phyloP scores from a whole-genome alignment of 92 coral and sea anemone genomes.

The Porites lobata region DNA sequence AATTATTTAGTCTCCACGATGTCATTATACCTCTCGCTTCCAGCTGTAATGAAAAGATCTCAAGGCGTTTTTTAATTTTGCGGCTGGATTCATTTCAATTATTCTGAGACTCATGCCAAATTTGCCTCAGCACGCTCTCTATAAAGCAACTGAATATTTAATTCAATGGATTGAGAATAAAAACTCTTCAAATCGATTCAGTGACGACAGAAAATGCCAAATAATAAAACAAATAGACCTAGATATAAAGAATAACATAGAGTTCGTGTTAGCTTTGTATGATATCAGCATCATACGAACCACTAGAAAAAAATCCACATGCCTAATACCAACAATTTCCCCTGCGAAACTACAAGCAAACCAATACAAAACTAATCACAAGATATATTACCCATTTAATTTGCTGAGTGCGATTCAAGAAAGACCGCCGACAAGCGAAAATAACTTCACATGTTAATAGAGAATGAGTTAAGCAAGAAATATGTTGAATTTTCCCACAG shows the following conservation, averaged over 20 bases:
- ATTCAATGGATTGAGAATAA: conserved; percentile 24
- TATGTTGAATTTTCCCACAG: conserved; percentile 12
- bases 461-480: conserved; percentile 33
- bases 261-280: conserved; percentile 15
- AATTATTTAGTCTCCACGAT: conserved; percentile 56
- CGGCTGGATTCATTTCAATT: conserved; percentile 38
- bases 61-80: conserved; percentile 45
- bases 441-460: conserved; percentile 50
- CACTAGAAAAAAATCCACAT: conserved; percentile 38
- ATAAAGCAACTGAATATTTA: conserved; percentile 32
- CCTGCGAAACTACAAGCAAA: conserved; percentile 46
- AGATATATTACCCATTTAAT: conserved; percentile 48
- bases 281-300: conserved; percentile 1
- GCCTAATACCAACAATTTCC: conserved; percentile 32
- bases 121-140: conserved; percentile 33
- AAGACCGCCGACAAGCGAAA: conserved; percentile 49
- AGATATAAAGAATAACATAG: conserved; percentile 2
- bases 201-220: conserved; percentile 28
- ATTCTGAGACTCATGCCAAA: conserved; percentile 25
- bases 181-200: conserved; percentile 19
- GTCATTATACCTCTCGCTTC: conserved; percentile 46
- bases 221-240: conserved; percentile 40
- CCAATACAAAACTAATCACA: conserved; percentile 56
- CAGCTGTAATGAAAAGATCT: conserved; percentile 40
- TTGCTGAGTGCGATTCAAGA: conserved; percentile 41